phyloP scores from a whole-genome alignment of 2,797 vertebrate genomes.

The Micrastur ruficollis region DNA sequence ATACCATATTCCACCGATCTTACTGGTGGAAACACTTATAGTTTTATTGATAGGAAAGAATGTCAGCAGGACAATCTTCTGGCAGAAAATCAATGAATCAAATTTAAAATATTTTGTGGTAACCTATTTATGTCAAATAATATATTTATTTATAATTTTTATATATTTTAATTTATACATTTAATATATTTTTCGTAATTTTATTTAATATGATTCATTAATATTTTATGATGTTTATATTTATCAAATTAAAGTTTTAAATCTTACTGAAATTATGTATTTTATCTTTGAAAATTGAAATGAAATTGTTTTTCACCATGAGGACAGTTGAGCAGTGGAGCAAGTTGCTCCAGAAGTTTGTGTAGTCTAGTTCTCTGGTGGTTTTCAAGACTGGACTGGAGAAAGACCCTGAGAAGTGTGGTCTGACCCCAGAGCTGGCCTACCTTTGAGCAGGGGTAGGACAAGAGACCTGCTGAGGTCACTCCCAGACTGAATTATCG shows the following conservation, averaged over 20 bases:
- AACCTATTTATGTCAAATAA: neutral
- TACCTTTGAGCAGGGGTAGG: neutral
- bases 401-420: neutral
- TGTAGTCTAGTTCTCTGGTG: neutral
- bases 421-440: neutral
- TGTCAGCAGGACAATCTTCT: neutral
- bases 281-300: neutral
- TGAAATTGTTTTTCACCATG: neutral
- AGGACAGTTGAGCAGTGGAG: rapidly evolving
- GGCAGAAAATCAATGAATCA: neutral
- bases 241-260: neutral
- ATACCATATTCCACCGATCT: neutral
- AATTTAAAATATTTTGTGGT: neutral
- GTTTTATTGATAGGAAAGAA: neutral
- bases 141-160: neutral
- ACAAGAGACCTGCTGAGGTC: neutral
- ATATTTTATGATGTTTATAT: neutral
- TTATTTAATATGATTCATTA: neutral
- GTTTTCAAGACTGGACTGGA: neutral
- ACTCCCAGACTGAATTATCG: neutral
- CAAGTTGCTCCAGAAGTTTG: neutral
- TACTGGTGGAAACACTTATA: neutral
- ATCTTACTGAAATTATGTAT: neutral
- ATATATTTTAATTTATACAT: no score
- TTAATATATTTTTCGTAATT: neutral